A percentile compares a stretch with the other conserved stretches of the same genome.
Conservation (phyloP, 2,797 vertebrate species). For the Cygnus olor region DNA sequence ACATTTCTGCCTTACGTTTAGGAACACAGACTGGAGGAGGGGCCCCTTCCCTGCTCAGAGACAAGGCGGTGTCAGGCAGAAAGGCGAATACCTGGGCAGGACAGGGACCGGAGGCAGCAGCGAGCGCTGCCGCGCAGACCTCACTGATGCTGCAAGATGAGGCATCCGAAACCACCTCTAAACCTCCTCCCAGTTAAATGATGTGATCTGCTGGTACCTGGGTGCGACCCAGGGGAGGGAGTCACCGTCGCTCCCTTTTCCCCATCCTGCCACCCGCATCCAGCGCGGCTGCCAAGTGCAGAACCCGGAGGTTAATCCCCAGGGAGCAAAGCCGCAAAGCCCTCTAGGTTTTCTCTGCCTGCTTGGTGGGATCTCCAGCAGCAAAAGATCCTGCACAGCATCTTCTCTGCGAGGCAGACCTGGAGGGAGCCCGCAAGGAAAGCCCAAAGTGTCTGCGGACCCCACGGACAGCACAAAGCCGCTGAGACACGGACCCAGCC, state of each 20-base stretch:
- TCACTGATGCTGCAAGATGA: not conserved
- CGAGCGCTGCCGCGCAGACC: not conserved
- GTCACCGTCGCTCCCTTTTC: not conserved
- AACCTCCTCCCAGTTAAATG: not conserved
- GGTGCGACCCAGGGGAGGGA: not conserved
- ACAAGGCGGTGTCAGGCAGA: not conserved
- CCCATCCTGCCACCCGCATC: not conserved
- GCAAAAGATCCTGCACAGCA: not conserved
- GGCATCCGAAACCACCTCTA: not conserved
- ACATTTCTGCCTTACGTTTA: not conserved
- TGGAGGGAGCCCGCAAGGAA: not conserved
- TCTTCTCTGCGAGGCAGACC: not conserved
- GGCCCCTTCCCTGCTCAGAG: not conserved
- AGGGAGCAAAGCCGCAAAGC: not conserved
- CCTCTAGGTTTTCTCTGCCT: not conserved
- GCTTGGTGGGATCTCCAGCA: not conserved
- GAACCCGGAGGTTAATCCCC: not conserved
- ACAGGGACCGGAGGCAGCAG: fast-evolving
- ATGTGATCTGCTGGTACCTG: too few species aligned
- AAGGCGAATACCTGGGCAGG: not conserved
- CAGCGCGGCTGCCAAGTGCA: not conserved
- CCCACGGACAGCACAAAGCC: fast-evolving
- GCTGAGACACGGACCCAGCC: not conserved
- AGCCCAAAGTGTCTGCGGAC: not conserved
- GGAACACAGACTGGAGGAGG: not conserved